Base-by-base conservation (phyloP, 2,113 vertebrate species). In the Cairina moschata region DNA sequence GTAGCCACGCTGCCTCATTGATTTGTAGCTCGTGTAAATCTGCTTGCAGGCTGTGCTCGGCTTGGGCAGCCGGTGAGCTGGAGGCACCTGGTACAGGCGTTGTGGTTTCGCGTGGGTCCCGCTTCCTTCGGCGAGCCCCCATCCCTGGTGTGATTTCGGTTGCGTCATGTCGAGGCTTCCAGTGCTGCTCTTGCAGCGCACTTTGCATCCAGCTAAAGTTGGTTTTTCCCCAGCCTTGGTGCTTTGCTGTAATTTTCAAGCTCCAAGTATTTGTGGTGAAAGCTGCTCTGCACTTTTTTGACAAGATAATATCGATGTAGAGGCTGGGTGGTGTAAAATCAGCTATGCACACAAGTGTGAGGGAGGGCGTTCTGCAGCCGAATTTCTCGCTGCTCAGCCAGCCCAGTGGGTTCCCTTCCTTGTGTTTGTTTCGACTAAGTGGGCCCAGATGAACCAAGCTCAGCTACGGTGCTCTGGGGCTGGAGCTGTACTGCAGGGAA, bases 181-280 rank as follows among this genome's bases (percentile, higher is more conserved):
- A 28, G 65, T 4, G 17, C 92, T 68, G 80, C 80, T 40, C 91
- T 88, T 84, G 71, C 86, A 86, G 93, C 22, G 31, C 66, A 14
- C 93, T 96, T 83, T 50, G 94, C 81, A n/a, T 86, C 91, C 92
- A 83, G 89, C 93, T 86, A 28, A 97, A 97, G 97, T 97, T 98
- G 97, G 94, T 78, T 72, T 74, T 60, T 59, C 60, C 85, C 78
- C 79, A 93, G 50, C 77, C 58, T 67, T 46, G 58, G 44, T 65
- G 88, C n/a, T 78, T 86, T 83, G 88, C 83, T 94, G 78, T 68
- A 48, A 79, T 95, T 93, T 84, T 91, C 14, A 5, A 42, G 73
- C 69, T 91, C 83, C 48, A 31, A 67, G 68, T 73, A 5, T 80
- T 93, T 68, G 69, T 77, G 88, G 95, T 62, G 63, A 83, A 77